Evolutionary conservation across 1,140 invertebrate species (phyloP), one percentile per base, ranked within the genome.

Genomic region (Goniozus legneri): DNA sequence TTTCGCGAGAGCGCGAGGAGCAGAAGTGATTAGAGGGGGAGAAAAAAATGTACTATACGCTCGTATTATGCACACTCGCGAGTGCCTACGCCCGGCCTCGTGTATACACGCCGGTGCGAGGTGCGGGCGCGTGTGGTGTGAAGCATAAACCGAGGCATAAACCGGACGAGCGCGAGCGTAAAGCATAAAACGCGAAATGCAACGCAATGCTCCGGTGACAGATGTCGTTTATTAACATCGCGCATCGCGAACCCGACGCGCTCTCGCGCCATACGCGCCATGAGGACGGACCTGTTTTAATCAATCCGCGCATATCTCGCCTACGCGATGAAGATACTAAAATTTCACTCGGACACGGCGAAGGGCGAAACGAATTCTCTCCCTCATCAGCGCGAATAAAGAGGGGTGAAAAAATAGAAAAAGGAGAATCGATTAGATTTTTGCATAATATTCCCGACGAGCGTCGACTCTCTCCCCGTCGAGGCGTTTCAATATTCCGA

Each of bases 211-310:
- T n/a, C 45, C 50, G 64, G 68, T 71, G 70, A 71, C 70, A 73
- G 68, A 73, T 73, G 70, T 63, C 62, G 56, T 71, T 73, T 73
- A 73, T 71, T 71, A 70, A 69, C 62, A 60, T 56, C 22, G 47
- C 40, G 52, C 49, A 52, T 54, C 45, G 50, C 12, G 20, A 14
- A 32, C 45, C 38, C 32, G 27, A 10, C 24, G 24, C 4, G 24
- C 10, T 4, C 4, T 27, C 24, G 24, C 24, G 24, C n/a, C n/a
- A n/a, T n/a, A n/a, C n/a, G n/a, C n/a, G n/a, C n/a, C n/a, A n/a
- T n/a, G n/a, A n/a, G n/a, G n/a, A n/a, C n/a, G n/a, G n/a, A n/a
- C n/a, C n/a, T n/a, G n/a, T n/a, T n/a, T n/a, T n/a, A n/a, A n/a
- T n/a, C n/a, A n/a, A n/a, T 27, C 24, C 10, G 10, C 24, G 24